Evolutionary conservation across 2,888 invertebrate genomes (phyloP).

Genomic region (Platycheirus rosarum): DNA sequence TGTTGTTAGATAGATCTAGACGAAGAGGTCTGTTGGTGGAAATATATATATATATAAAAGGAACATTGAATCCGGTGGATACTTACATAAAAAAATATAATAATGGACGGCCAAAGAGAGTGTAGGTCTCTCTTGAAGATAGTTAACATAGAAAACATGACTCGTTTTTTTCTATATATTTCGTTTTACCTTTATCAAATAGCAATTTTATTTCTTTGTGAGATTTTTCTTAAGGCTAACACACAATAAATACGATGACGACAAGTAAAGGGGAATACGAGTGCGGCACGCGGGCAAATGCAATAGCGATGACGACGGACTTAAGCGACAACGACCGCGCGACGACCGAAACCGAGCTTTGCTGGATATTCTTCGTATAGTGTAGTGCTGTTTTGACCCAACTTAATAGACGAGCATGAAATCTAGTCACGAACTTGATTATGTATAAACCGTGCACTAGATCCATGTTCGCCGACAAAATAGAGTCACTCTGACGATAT

Average conservation of each 20-base stretch:
- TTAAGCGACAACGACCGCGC: constrained; percentile 19
- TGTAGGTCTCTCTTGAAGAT: constrained; percentile 64
- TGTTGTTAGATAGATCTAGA: constrained; percentile 70
- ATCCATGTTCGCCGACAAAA: constrained; percentile 84
- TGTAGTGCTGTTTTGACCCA: constrained; percentile 81
- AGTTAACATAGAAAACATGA: constrained; percentile 71
- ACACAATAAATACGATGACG: constrained; percentile 42
- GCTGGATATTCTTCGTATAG: constrained; percentile 21
- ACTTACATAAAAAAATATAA: constrained; percentile 68
- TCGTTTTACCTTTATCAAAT: constrained; percentile 40
- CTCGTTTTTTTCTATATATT: constrained; percentile 43
- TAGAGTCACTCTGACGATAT: constrained; percentile 79
- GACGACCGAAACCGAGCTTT: constrained; percentile 36
- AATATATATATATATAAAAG: constrained; percentile 35
- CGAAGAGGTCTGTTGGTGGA: constrained; percentile 19
- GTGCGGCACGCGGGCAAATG: constrained; percentile 16
- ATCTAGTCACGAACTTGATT: constrained; percentile 84
- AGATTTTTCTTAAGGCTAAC: constrained; percentile 48
- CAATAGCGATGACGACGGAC: constrained; percentile 7
- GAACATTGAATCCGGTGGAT: constrained; percentile 51
- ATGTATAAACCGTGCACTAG: constrained; percentile 83
- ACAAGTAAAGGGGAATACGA: constrained; percentile 3
- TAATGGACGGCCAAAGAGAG: constrained; percentile 71
- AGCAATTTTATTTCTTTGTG: constrained; percentile 34
- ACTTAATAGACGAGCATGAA: constrained; percentile 84